Base-by-base conservation (phyloP, 2,888 invertebrate species). In the Octonoba sinensis region DNA sequence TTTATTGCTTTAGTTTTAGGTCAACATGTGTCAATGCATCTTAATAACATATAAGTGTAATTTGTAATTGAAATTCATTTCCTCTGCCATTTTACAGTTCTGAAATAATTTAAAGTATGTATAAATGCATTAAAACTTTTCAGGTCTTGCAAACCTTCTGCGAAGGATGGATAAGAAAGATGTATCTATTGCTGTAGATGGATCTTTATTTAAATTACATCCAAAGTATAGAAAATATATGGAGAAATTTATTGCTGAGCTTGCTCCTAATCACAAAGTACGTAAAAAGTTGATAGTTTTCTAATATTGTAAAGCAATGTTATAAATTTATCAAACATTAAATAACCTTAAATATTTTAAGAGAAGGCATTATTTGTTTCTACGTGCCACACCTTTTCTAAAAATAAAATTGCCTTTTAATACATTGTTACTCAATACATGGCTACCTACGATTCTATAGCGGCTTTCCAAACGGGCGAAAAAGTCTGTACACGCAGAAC, bases 201-300 rank as follows among this genome's bases (percentile, higher is more conserved):
- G 94, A 22, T 93, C 94, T 1, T 91, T 95, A 84, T 94, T 89
- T 86, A 93, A 93, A 88, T 91, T 92, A 84, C 95, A 95, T 88
- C 94, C 94, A 13, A 91, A 93, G 86, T 90, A 94, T 85, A 89
- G 91, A 65, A 86, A 86, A 22, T 92, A 93, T 88, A 92, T 94
- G 90, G 88, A 90, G 70, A 89, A 91, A 84, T 92, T 92, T 87
- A 92, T 93, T 84, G 86, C 88, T 1, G 89, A 92, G 83, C 90
- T 92, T 83, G 91, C 92, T 54, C 93, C 93, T 0, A 87, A 89
- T 13, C 91, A 91, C 84, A 89, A 91, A 89, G 93, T 93, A 87
- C 22, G 20, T 47, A 49, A 6, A 44, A 62, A 44, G 8, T 36
- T 36, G 36, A 36, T 36, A 11, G 36, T 27, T 27, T 27, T 36